phyloP scores from a whole-genome alignment of 2,888 invertebrate genomes.

The Eupithecia centaureata region DNA sequence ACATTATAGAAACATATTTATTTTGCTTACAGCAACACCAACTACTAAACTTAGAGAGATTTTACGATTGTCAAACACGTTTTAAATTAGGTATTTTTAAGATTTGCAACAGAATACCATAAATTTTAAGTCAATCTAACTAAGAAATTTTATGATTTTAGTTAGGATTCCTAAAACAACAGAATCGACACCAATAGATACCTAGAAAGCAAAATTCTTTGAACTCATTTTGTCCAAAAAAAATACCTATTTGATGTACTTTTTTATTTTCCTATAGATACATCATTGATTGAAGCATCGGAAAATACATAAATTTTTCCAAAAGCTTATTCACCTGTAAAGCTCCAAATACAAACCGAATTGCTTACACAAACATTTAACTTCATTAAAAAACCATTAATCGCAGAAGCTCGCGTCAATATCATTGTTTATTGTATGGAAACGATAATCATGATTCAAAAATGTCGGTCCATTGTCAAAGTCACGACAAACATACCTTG shows the following conservation, averaged over 20 bases:
- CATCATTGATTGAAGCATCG: conserved; percentile 9
- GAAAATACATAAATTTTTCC: not conserved
- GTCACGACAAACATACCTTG: conserved; percentile 64
- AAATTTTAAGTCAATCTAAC: no score
- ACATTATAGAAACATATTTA: no score
- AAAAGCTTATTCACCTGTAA: conserved; percentile 18
- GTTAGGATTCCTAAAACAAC: no score
- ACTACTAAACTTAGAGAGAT: no score
- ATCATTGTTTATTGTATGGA: conserved; percentile 57
- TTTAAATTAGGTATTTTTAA: no score
- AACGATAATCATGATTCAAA: conserved; percentile 57
- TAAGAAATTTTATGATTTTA: no score
- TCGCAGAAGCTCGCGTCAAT: conserved; percentile 51
- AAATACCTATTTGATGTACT: no score
- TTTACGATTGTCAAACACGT: no score
- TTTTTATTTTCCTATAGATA: no score
- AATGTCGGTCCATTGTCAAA: conserved; percentile 56
- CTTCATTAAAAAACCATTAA: conserved; percentile 69
- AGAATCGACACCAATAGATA: no score
- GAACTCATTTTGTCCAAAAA: not conserved
- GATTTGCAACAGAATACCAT: no score
- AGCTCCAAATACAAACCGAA: conserved; percentile 20
- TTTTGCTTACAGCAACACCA: no score
- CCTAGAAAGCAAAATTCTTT: not conserved
- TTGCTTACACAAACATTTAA: conserved; percentile 42